phyloP scores from a whole-genome alignment of 2,888 invertebrate species.

The Siphlonurus alternatus region DNA sequence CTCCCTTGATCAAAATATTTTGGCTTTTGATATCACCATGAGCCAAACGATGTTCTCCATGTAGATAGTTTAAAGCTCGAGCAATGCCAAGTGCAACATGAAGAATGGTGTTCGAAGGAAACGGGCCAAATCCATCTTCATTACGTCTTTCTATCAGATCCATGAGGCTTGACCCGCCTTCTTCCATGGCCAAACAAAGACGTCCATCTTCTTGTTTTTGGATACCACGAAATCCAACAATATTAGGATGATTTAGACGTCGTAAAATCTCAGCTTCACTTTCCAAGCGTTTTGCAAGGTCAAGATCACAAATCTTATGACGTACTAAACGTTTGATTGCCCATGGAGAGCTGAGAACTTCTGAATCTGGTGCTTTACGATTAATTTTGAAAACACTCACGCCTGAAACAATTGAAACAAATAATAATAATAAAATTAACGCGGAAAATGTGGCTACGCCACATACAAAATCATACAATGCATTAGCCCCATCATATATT shows the following conservation, averaged over 20 bases:
- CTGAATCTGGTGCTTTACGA: conserved; percentile 44
- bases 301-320: conserved; percentile 23
- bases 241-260: conserved; percentile 58
- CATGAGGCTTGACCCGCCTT: conserved; percentile 18
- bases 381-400: conserved; percentile 60
- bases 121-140: conserved; percentile 38
- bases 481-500: no score
- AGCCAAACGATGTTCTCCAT: conserved; percentile 47
- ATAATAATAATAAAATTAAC: background rate
- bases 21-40: conserved; percentile 76
- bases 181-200: conserved; percentile 57
- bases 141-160: conserved; percentile 51
- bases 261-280: conserved; percentile 55
- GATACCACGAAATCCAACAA: conserved; percentile 55
- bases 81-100: conserved; percentile 49
- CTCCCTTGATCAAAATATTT: conserved; percentile 57
- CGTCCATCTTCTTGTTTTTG: conserved; percentile 34
- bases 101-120: conserved; percentile 41
- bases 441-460: background rate
- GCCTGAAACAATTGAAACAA: conserved; percentile 35
- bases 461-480: no score
- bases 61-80: conserved; percentile 59
- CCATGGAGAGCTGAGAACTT: conserved; percentile 64
- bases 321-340: conserved; percentile 59
- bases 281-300: conserved; percentile 38